These are phyloP conservation scores for Corapipo altera DNA, from an alignment of 2,113 vertebrate species.

Conservation along the genomic window DNA sequence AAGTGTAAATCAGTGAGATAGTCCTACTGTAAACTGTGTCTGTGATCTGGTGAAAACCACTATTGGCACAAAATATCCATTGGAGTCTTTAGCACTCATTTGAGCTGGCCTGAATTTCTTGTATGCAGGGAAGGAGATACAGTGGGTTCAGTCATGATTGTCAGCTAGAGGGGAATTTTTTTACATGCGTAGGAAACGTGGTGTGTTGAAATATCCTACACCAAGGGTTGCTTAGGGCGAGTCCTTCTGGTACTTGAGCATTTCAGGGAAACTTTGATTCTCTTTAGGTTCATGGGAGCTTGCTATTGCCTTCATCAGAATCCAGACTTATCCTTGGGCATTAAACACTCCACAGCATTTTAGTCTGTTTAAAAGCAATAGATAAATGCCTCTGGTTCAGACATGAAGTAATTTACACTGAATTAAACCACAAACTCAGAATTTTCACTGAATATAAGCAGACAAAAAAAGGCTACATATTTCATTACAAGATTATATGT, in stretches of 20 bases:
- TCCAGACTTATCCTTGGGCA: not conserved
- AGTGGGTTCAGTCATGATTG: not conserved
- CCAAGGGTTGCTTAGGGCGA: not conserved
- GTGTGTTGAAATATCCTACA: not conserved
- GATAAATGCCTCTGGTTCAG: not conserved
- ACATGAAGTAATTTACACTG: not conserved
- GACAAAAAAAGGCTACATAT: not conserved
- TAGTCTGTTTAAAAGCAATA: not conserved
- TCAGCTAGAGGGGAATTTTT: not conserved
- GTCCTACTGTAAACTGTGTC: not conserved
- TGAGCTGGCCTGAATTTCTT: not conserved
- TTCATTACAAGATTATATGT: not conserved
- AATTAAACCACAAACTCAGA: not conserved
- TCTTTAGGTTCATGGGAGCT: not conserved
- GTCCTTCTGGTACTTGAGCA: not conserved
- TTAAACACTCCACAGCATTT: not conserved
- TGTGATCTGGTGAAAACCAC: not conserved
- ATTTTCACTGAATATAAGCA: not conserved
- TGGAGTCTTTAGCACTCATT: not conserved
- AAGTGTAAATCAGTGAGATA: not conserved
- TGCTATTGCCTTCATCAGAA: not conserved
- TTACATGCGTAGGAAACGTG: not conserved
- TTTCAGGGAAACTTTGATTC: not conserved
- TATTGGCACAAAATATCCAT: not conserved
- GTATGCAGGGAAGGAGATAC: not conserved